Evolutionary conservation across 2,888 invertebrate genomes (phyloP), one percentile per base, ranked within the genome.

Genomic region (Melanchra persicariae): DNA sequence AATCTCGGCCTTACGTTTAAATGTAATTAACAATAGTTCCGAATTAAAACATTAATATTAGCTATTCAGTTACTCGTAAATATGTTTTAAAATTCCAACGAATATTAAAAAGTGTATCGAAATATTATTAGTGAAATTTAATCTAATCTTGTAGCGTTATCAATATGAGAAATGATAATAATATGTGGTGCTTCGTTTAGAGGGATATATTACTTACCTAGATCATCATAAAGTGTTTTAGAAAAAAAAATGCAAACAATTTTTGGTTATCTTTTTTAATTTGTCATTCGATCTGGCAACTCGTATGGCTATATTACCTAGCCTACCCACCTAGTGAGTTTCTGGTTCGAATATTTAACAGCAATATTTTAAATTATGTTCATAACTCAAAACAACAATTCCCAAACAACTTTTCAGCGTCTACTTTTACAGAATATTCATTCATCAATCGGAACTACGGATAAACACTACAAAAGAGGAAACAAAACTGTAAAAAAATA

Each of bases 91-190:
- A n/a, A n/a, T n/a, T n/a, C n/a, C n/a, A n/a, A n/a, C n/a, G n/a
- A n/a, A n/a, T n/a, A n/a, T n/a, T n/a, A n/a, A n/a, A n/a, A 30
- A 30, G 34, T 34, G 34, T 34, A 34, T 34, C 34, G 34, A 34
- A 34, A 34, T 34, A 34, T 30, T 34, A 34, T 34, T 49, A 59
- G 34, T 55, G 30, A 63, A 57, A 62, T 61, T 30, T 54, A 59
- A 58, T 75, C 45, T 59, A 7, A 81, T 66, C 40, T 26, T 9
- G n/a, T 17, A 37, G 15, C 34, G 12, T 43, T 54, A 66, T 70
- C 47, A 47, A 45, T 79, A 26, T 59, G 22, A 52, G 54, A 69
- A 79, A 57, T 66, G 24, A 75, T 81, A 76, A 80, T 9, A 49
- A 37, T 55, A 22, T 37, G 51, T 15, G 7, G 55, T 70, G 66